Evolutionary conservation across 2,888 invertebrate genomes (phyloP).

Genomic region (Bugulina stolonifera): DNA sequence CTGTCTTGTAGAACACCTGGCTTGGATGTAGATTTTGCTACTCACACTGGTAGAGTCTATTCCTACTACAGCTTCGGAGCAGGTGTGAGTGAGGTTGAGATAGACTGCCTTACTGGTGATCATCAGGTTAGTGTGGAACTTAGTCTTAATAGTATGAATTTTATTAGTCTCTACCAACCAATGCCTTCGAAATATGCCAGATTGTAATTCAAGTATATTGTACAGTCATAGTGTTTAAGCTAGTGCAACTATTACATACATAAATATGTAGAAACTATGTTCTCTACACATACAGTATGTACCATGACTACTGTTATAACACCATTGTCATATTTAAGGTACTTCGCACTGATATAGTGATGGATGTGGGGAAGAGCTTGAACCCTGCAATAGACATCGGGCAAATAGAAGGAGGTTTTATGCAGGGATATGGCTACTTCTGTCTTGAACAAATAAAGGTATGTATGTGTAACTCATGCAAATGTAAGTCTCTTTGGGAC

Average conservation of each 20-base stretch:
- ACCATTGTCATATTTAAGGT: too few relatives aligned
- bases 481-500: too few relatives aligned
- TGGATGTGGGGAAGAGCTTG: slow-evolving; percentile 29
- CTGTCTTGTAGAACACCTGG: slow-evolving; percentile 18
- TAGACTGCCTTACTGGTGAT: slow-evolving; percentile 48
- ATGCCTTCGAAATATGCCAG: too few relatives aligned
- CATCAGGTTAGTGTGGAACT: slow-evolving; percentile 36
- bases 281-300: too few relatives aligned
- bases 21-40: not conserved
- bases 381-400: slow-evolving; percentile 30
- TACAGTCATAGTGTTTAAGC: too few relatives aligned
- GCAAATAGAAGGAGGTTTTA: slow-evolving; percentile 35
- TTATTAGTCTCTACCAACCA: too few relatives aligned
- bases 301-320: too few relatives aligned
- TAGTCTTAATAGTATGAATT: too few relatives aligned
- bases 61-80: slow-evolving; percentile 41
- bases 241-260: too few relatives aligned
- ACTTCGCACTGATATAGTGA: slow-evolving; percentile 29
- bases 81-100: slow-evolving; percentile 43
- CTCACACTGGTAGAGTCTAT: slow-evolving; percentile 33
- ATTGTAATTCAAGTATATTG: too few relatives aligned
- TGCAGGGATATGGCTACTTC: slow-evolving; percentile 78
- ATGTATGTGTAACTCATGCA: too few relatives aligned
- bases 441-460: slow-evolving; percentile 71
- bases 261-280: too few relatives aligned